A percentile compares a stretch with the other conserved stretches of the same genome.
Evolutionary conservation across 2,113 vertebrate genomes (phyloP).

Genomic region (Rostratula benghalensis): DNA sequence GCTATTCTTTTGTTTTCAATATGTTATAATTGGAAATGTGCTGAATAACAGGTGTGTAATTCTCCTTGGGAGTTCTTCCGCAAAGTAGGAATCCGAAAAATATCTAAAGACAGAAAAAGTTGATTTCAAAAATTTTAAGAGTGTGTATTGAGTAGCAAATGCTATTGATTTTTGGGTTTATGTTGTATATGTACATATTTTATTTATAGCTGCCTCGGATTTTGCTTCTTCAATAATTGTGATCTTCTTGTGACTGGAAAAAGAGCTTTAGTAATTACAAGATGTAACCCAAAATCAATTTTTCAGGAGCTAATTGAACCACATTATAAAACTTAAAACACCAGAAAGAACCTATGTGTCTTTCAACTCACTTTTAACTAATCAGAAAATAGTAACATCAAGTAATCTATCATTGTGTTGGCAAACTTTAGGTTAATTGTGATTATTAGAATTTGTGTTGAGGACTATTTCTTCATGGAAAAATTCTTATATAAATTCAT

Average conservation of each 20-base stretch:
- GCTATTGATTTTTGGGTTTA: not conserved
- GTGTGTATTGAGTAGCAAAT: not conserved
- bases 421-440: not conserved
- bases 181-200: not conserved
- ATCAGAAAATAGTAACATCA: not conserved
- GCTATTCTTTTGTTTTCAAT: not conserved
- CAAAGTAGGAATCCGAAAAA: not conserved
- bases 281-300: not conserved
- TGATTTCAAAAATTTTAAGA: not conserved
- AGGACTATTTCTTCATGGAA: not conserved
- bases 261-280: not conserved
- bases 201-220: not conserved
- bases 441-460: not conserved
- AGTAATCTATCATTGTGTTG: not conserved
- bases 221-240: not conserved
- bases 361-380: not conserved
- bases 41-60: not conserved
- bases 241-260: not conserved
- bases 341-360: not conserved
- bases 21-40: not conserved
- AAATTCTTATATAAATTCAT: not conserved
- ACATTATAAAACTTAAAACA: not conserved
- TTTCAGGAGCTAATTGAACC: not conserved
- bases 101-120: not conserved
- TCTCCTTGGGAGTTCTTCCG: not conserved